A percentile compares a stretch with the other conserved stretches of the same genome.
Evolutionary conservation across 2,888 invertebrate genomes (phyloP).

Genomic region (Ecdyonurus torrentis): DNA sequence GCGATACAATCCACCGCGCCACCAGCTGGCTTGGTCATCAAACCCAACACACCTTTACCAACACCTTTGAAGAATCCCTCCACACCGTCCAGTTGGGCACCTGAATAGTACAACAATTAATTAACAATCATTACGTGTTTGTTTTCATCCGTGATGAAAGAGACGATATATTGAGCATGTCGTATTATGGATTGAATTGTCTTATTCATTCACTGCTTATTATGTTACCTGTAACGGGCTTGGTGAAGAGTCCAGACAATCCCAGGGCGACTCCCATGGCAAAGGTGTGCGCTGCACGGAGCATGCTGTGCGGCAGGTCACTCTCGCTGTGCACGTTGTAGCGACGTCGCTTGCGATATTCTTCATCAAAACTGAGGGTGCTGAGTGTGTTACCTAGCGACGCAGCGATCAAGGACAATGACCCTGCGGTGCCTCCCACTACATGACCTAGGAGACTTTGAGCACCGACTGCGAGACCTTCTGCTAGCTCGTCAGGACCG

Average conservation of each 20-base stretch:
- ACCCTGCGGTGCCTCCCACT: slow-evolving; percentile 25
- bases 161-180: neutral
- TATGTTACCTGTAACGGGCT: slow-evolving; percentile 43
- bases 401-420: slow-evolving; percentile 27
- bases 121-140: neutral
- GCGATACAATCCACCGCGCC: slow-evolving; percentile 41
- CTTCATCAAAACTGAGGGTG: slow-evolving; percentile 29
- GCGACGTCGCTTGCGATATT: slow-evolving; percentile 30
- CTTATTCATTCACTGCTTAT: neutral
- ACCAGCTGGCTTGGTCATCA: slow-evolving; percentile 40
- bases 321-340: slow-evolving; percentile 24
- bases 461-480: slow-evolving; percentile 27
- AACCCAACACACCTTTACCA: slow-evolving; percentile 46
- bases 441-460: slow-evolving; percentile 30
- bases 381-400: slow-evolving; percentile 29
- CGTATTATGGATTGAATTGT: neutral
- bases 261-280: slow-evolving; percentile 46
- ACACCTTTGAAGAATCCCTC: slow-evolving; percentile 50
- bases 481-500: slow-evolving; percentile 31
- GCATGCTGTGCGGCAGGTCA: slow-evolving; percentile 26
- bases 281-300: slow-evolving; percentile 35
- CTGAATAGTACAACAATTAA: slow-evolving; percentile 16
- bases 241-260: slow-evolving; percentile 46
- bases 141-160: no score
- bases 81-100: slow-evolving; percentile 41